Base-by-base conservation (phyloP, 2,797 vertebrate genomes). In the Schizopygopsis malacanthus region DNA sequence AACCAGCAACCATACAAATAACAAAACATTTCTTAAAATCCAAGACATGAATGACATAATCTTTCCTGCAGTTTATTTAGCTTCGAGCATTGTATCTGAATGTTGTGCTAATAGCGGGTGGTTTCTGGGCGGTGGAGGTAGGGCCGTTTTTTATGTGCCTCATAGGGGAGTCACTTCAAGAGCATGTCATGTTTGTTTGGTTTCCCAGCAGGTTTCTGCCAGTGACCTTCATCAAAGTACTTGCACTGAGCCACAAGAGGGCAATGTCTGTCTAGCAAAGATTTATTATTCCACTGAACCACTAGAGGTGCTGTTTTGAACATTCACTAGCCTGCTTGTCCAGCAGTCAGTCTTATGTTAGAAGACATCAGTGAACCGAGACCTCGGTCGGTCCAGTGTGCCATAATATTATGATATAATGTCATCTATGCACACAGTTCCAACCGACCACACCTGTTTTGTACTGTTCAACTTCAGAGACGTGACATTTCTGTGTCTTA, bases 241-340 rank as follows among this genome's bases (percentile, higher is more conserved):
- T 91, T 91, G 89, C 91, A 82, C 87, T 54, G n/a, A 61, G 50
- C 70, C 78, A 84, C 78, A 77, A 81, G 86, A 61, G 82, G 78
- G 71, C 86, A 77, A 33, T 70, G 25, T 81, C 70, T 37, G 22
- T 75, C 59, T 50, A 81, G 39, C 41, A 75, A 84, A 67, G 25
- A 16, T 67, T 28, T 12, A 82, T 54, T 39, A 22, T 67, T 37
- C 9, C 69, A n/a, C 22, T 15, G 15, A 28, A 78, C 86, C 86
- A 85, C 80, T 45, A 81, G 86, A 87, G 82, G 86, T 25, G 79
- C 45, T 63, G 59, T 85, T 81, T 78, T 54, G 82, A 56, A 72
- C 13, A 37, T 70, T 18, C 28, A 77, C 25, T 39, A 4, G 28
- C 2, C 12, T 20, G 20, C 0, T 20, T 20, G 20, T 72, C 12